Evolutionary conservation across 1,140 invertebrate genomes (phyloP).

Genomic region (Reticulitermes speratus): DNA sequence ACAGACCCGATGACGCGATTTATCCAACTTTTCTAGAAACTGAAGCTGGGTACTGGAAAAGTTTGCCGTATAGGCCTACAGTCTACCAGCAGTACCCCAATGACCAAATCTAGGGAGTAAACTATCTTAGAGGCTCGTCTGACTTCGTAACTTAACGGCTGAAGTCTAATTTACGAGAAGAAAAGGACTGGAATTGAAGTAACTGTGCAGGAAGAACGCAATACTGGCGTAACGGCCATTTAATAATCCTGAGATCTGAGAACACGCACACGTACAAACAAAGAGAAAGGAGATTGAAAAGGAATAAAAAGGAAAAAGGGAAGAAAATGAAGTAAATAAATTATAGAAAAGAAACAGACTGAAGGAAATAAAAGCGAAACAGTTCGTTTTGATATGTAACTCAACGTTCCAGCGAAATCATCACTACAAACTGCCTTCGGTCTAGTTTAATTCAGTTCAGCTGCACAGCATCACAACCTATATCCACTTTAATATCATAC

Average conservation of each 20-base stretch:
- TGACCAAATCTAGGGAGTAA: background rate
- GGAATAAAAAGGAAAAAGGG: too few species aligned
- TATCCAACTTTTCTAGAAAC: background rate
- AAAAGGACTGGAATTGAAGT: background rate
- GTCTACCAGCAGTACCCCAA: background rate
- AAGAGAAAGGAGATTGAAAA: too few species aligned
- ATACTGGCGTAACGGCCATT: background rate
- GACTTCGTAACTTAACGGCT: background rate
- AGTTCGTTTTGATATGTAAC: too few species aligned
- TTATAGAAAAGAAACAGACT: too few species aligned
- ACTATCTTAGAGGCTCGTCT: background rate
- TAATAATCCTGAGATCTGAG: background rate
- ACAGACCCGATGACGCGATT: background rate
- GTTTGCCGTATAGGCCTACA: background rate
- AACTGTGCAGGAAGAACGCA: background rate
- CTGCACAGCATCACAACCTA: too few species aligned
- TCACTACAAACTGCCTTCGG: too few species aligned
- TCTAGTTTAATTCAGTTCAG: too few species aligned
- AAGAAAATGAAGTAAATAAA: too few species aligned
- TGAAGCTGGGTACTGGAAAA: background rate
- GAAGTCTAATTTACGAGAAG: constrained; percentile 16
- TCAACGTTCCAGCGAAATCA: too few species aligned
- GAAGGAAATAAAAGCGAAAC: too few species aligned
- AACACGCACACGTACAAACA: too few species aligned
- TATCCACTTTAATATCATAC: too few species aligned